Evolutionary conservation across 2,113 vertebrate genomes (phyloP).

Genomic region (Lagenorhynchus albirostris): DNA sequence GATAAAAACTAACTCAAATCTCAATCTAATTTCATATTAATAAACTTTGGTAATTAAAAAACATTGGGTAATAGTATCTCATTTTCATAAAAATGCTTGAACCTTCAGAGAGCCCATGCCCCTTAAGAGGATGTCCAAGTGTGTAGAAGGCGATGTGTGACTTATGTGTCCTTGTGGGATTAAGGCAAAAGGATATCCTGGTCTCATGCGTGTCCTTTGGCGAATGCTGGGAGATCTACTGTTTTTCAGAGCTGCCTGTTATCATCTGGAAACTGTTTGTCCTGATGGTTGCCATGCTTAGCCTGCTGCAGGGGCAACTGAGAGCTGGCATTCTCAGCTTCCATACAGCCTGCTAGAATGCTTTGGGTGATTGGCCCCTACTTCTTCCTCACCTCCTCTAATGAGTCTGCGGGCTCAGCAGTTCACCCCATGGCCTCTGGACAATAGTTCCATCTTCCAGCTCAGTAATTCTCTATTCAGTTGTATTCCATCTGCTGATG

Average conservation of each 20-base stretch:
- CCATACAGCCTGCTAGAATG: not conserved
- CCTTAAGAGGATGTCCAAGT: not conserved
- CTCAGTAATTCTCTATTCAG: not conserved
- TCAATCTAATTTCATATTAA: not conserved
- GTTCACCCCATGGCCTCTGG: not conserved
- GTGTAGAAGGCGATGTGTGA: not conserved
- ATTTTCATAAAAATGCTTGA: constrained; percentile 8
- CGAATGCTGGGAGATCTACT: not conserved
- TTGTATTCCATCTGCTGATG: not conserved
- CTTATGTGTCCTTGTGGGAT: not conserved
- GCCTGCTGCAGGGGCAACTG: not conserved
- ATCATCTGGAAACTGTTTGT: not conserved
- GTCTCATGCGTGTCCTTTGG: not conserved
- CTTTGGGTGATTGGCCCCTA: not conserved
- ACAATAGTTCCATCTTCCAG: not conserved
- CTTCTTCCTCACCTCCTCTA: not conserved
- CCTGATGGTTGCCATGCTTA: not conserved
- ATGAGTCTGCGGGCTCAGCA: not conserved
- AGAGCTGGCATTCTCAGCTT: not conserved
- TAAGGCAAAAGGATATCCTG: not conserved
- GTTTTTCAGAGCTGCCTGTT: not conserved
- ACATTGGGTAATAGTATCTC: not conserved
- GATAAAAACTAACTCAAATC: not conserved
- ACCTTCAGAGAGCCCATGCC: not conserved
- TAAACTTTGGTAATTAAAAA: not conserved